Evolutionary conservation across 2,797 vertebrate genomes (phyloP), one percentile per base, ranked within the genome.

Genomic region (Microchirus variegatus): DNA sequence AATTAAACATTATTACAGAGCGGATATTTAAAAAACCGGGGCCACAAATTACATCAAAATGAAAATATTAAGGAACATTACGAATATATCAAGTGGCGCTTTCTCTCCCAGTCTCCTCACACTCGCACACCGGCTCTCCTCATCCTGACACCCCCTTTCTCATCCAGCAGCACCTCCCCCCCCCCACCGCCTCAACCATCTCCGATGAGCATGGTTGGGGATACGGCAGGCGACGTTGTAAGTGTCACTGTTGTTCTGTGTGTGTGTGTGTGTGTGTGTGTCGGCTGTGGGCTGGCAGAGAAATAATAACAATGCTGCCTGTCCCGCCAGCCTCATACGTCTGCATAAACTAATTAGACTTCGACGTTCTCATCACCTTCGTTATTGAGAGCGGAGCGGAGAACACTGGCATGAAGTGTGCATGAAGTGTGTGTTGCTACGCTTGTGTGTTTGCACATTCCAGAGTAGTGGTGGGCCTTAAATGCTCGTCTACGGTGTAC

Each of bases 1-100:
- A 99, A 99, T 98, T 98, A 98, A 98, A 99, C 97, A 99, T 99
- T 98, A 98, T 99, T 99, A 99, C 97, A 97, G 95, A 97, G 96
- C 95, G 95, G 97, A 98, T 99, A 99, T 99, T 99, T 98, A 98
- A 98, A 98, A 98, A 98, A 96, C 95, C 92, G 93, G 94, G 95
- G 94, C 96, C 91, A 87, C 96, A 99, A 99, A 99, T 99, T 96
- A 96, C 96, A 99, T 99, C 97, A 98, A 96, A 98, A 98, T 98
- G 96, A 98, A 99, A 98, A 98, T 98, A 98, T 98, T 97, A 96
- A 97, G 96, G 96, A 96, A 96, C 95, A 97, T 97, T 98, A 96
- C 87, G 93, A 94, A 95, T 97, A 89, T 95, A 95, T 96, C 95
- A 95, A 97, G 95, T 95, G 95, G 93, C 93, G 92, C 94, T 94